Evolutionary conservation across 2,888 invertebrate genomes (phyloP), one percentile per base, ranked within the genome.

Genomic region (Archips crataeganus): DNA sequence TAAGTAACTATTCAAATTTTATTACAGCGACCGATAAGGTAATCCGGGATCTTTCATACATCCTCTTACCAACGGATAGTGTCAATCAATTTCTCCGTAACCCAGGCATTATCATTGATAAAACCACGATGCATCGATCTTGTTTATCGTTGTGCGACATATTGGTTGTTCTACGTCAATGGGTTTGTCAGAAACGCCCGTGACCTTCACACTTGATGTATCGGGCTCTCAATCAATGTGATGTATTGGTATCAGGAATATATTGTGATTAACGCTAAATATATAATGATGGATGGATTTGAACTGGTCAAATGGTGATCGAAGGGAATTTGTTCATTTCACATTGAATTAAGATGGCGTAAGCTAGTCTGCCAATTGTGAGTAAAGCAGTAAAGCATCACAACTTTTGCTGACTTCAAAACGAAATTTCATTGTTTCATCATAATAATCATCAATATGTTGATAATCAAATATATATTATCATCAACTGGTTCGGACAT

Each of bases 131-230:
- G 54, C 72, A 64, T 64, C 68, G 63, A 64, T 73, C 59, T 68
- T 68, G 1, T 42, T 59, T 69, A 73, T 73, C 73, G 3, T 49
- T 39, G 39, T 61, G 36, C 57, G 36, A 49, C 67, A 42, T 62
- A 73, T 73, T 59, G 68, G 34, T 69, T 73, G 57, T 68, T 59
- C 15, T 63, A 63, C 49, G 34, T 69, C 69, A 59, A 64, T 68
- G 42, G 60, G 47, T 63, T 23, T 70, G 69, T 51, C 69, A 61
- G 34, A 61, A 51, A 15, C 74, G 77, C 71, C 81, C 81, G 80
- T 82, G 82, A 84, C 78, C 81, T 81, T 79, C 76, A 66, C n/a
- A 47, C 59, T 64, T 81, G 80, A 82, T 81, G 75, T 82, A 83
- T 82, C 65, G 74, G 76, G 54, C 77, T 57, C 67, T 75, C 75